Evolutionary conservation across 2,888 invertebrate genomes (phyloP).

Genomic region (Pollenia amentaria): DNA sequence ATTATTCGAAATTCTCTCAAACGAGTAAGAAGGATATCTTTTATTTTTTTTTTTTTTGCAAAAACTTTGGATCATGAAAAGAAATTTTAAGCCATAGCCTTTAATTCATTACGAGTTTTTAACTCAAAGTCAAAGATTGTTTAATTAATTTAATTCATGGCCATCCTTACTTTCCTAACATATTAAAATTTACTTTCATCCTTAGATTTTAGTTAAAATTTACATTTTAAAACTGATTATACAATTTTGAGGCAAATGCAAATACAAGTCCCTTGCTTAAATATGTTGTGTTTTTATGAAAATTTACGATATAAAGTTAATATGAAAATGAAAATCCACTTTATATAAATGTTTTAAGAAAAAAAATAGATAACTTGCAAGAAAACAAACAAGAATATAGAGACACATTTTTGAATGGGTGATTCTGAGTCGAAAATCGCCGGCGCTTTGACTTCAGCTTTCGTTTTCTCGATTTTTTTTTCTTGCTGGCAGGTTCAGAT

Average conservation of each 20-base stretch:
- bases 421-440: no score
- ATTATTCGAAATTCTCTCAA: no score
- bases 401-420: no score
- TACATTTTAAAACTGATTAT: conserved; percentile 40
- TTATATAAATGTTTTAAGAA: conserved; percentile 1
- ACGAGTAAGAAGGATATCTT: no score
- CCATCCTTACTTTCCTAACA: not conserved
- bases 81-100: no score
- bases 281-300: conserved; percentile 39
- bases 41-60: not conserved
- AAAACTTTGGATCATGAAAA: no score
- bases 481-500: no score
- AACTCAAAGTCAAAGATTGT: no score
- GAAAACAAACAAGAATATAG: no score
- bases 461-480: no score
- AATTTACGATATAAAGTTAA: conserved; percentile 56
- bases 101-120: no score
- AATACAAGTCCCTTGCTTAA: not conserved
- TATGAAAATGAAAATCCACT: conserved; percentile 15
- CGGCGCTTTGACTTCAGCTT: no score
- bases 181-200: not conserved
- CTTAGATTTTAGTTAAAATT: conserved; percentile 44
- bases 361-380: conserved; percentile 21
- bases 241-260: not conserved
- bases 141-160: not conserved